phyloP scores from a whole-genome alignment of 2,113 vertebrate genomes.

The Bubo scandiacus region DNA sequence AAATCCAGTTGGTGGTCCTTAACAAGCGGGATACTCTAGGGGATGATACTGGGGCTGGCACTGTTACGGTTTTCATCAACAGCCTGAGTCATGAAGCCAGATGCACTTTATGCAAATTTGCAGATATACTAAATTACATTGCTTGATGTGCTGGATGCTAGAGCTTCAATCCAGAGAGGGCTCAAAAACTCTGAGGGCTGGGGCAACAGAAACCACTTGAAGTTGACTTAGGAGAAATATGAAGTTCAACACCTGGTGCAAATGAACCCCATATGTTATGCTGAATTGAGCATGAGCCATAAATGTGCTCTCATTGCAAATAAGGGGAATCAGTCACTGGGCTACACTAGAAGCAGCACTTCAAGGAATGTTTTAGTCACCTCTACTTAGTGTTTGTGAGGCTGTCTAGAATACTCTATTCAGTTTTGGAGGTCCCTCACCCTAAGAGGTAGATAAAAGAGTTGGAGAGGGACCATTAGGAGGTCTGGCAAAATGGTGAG shows the following conservation, averaged over 20 bases:
- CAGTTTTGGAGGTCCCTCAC: background rate
- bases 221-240: background rate
- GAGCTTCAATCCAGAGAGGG: background rate
- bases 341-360: background rate
- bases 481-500: background rate
- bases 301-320: background rate
- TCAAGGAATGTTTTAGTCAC: background rate
- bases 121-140: background rate
- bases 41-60: background rate
- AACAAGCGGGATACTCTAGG: background rate
- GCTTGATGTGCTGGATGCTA: background rate
- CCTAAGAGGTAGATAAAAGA: background rate
- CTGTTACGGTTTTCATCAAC: background rate
- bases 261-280: background rate
- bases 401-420: background rate
- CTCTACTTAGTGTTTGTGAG: background rate
- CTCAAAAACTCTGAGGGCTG: background rate
- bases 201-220: background rate
- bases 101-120: background rate
- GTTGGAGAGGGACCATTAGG: background rate
- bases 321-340: background rate
- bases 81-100: background rate
- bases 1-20: background rate
- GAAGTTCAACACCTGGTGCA: background rate
- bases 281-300: background rate